phyloP scores from a whole-genome alignment of 64 coral and sea anemone genomes.

The Exaiptasia diaphana region DNA sequence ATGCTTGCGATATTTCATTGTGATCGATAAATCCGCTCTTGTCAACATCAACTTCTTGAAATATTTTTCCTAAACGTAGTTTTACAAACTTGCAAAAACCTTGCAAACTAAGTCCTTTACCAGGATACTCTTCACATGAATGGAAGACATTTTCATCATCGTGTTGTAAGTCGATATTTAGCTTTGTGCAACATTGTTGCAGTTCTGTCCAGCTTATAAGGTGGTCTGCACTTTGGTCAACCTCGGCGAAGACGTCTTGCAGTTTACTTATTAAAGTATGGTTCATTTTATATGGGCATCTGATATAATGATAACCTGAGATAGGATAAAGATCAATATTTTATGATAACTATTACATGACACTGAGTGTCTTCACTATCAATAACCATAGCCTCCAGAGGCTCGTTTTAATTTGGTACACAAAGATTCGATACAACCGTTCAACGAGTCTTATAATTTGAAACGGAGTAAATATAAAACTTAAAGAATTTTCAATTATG shows the following conservation, averaged over 20 bases:
- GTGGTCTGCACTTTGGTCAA: not conserved
- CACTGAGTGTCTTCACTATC: too few species aligned
- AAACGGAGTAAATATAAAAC: too few species aligned
- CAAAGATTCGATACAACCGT: too few species aligned
- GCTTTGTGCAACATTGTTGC: not conserved
- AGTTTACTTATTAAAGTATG: not conserved
- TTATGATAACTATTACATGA: too few species aligned
- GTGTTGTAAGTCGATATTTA: not conserved
- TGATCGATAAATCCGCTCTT: not conserved
- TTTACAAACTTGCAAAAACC: not conserved
- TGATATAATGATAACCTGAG: too few species aligned
- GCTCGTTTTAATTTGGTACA: too few species aligned
- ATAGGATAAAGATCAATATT: too few species aligned
- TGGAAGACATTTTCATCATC: not conserved
- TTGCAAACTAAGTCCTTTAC: not conserved
- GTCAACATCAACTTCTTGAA: not conserved
- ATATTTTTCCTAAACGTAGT: not conserved
- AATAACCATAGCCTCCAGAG: too few species aligned
- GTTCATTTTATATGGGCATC: too few species aligned
- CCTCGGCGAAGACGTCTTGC: not conserved
- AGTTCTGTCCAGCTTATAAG: not conserved
- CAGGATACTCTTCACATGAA: not conserved
- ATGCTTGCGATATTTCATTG: not conserved
- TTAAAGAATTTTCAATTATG: too few species aligned
- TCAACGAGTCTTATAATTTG: too few species aligned